phyloP scores from a whole-genome alignment of 2,113 vertebrate species.

The Gallinago media region DNA sequence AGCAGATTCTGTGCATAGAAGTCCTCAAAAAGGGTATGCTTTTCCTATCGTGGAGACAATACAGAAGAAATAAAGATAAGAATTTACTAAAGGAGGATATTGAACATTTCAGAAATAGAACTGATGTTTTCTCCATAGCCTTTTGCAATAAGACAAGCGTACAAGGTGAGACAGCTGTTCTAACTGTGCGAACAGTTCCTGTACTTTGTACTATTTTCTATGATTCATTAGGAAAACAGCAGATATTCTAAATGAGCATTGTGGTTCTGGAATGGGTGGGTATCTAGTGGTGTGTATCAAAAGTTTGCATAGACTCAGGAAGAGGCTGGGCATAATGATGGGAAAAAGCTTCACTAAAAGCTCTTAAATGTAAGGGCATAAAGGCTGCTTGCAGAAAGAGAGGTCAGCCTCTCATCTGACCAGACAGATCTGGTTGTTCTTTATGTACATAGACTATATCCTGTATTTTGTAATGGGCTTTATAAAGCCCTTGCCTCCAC shows the following conservation, averaged over 20 bases:
- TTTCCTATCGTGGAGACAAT: neutral
- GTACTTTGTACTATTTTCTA: neutral
- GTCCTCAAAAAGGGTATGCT: neutral
- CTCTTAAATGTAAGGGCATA: no score
- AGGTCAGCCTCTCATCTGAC: neutral
- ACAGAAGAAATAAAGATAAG: neutral
- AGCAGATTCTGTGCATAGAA: neutral
- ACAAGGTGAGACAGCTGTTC: neutral
- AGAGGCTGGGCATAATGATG: neutral
- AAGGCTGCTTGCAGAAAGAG: neutral
- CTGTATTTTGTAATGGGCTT: neutral
- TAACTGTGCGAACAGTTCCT: neutral
- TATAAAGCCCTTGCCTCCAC: neutral
- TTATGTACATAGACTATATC: neutral
- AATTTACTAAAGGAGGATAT: neutral
- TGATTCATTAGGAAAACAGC: neutral
- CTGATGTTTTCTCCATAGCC: neutral
- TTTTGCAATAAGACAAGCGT: neutral
- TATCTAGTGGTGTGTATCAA: neutral
- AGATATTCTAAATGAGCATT: neutral
- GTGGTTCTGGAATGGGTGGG: neutral
- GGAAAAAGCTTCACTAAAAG: neutral
- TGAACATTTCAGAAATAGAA: neutral
- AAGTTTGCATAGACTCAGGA: neutral
- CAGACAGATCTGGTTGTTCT: neutral